A percentile compares a stretch with the other conserved stretches of the same genome.
Conservation (phyloP, 2,797 vertebrate genomes). For the Argyrosomus regius region DNA sequence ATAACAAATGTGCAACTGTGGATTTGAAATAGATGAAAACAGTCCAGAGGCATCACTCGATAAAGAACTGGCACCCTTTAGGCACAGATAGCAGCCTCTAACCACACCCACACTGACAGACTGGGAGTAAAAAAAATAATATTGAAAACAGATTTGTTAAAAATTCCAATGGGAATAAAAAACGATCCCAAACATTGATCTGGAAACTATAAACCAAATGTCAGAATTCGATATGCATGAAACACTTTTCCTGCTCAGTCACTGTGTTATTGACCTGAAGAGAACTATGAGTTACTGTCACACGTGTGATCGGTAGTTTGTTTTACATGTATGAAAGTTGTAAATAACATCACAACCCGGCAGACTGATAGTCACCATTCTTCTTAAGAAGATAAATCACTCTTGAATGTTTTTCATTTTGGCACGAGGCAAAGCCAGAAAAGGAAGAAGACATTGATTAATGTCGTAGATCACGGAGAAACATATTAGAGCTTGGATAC, state of each 20-base stretch:
- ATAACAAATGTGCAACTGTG: neutral
- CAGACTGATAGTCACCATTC: neutral
- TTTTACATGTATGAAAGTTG: neutral
- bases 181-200: neutral
- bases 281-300: neutral
- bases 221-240: neutral
- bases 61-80: slow-evolving; percentile 3
- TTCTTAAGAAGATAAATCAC: slow-evolving; percentile 1
- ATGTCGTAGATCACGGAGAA: neutral
- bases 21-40: neutral
- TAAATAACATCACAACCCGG: neutral
- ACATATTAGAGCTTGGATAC: slow-evolving; percentile 8
- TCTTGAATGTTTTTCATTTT: neutral
- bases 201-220: neutral
- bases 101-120: neutral
- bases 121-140: too few species aligned
- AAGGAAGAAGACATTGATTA: slow-evolving; percentile 24
- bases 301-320: neutral
- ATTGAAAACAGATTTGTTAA: neutral
- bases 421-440: neutral
- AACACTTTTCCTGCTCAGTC: neutral
- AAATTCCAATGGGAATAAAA: neutral
- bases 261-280: neutral
- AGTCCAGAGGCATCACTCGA: neutral
- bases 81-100: neutral